Evolutionary conservation across 2,797 vertebrate genomes (phyloP).

Genomic region (Novumbra hubbsi): DNA sequence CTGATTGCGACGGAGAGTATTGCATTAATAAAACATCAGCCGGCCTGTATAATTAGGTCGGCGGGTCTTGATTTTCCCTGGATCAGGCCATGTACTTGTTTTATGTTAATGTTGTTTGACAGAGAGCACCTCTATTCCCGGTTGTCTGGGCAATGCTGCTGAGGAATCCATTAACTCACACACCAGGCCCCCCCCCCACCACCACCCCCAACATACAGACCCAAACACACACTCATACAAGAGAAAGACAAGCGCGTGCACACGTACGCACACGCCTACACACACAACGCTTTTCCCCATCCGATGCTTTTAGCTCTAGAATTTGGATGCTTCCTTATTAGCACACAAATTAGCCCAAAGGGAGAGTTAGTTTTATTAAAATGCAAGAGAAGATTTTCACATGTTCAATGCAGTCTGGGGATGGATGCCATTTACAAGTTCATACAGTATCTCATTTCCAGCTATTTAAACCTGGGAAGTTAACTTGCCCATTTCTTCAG

Average conservation of each 20-base stretch:
- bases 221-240: not conserved
- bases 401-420: not conserved
- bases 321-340: slow-evolving; percentile 26
- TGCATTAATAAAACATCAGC: slow-evolving; percentile 49
- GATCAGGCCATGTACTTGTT: slow-evolving; percentile 35
- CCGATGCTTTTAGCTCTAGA: slow-evolving; percentile 15
- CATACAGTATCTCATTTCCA: not conserved
- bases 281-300: not conserved
- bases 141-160: slow-evolving; percentile 17
- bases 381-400: not conserved
- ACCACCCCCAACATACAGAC: not conserved
- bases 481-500: not conserved
- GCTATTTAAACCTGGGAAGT: not conserved
- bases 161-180: slow-evolving; percentile 38
- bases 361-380: slow-evolving; percentile 29
- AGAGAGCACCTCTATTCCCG: slow-evolving; percentile 20
- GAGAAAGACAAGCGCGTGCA: not conserved
- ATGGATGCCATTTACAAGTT: not conserved
- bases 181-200: slow-evolving; percentile 15
- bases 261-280: slow-evolving; percentile 9
- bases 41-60: slow-evolving; percentile 39
- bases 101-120: slow-evolving; percentile 37
- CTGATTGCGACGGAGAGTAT: slow-evolving; percentile 28
- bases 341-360: slow-evolving; percentile 37
- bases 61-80: slow-evolving; percentile 28